Evolutionary conservation across 2,113 vertebrate genomes (phyloP), one percentile per base, ranked within the genome.

Genomic region (Crocuta crocuta): DNA sequence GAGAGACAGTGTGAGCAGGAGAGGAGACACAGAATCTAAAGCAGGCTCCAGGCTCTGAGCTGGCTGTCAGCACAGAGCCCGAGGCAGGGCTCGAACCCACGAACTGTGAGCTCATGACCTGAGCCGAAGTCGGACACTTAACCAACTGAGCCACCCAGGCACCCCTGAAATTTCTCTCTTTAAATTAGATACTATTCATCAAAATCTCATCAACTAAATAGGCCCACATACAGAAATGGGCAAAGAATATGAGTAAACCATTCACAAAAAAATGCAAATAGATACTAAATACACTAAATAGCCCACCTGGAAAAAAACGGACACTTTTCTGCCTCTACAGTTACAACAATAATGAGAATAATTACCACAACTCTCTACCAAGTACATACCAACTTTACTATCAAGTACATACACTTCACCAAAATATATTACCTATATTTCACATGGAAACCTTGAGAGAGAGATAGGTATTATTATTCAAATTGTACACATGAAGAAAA

Each of bases 131-230:
- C 39, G 39, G 39, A 39, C 39, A 39, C 39, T 39, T 39, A 39
- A 39, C 39, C 39, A 3, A 39, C 39, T 39, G 39, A 39, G 39
- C 39, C 39, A 39, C 39, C 39, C 39, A 39, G 39, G 39, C 39
- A 39, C 39, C 39, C 39, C 86, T 91, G 73, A 94, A 91, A 82
- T 95, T 97, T 87, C 45, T 53, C 55, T 85, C 53, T 92, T 74
- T 74, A 19, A 63, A 87, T 7, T 58, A 95, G 31, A 90, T 74
- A 21, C 16, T 71, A 90, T n/a, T 73, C 80, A 35, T 68, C 33
- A 85, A 74, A 89, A 85, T 65, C 43, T 73, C 65, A 45, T 81
- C 78, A 55, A 53, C 19, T 91, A 92, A 97, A 76, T 6, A 79
- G 43, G 28, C 31, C 7, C 71, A 80, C 24, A 58, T 80, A 68